Percentiles rank a stretch among this genome's conserved stretches.
phyloP scores from a whole-genome alignment of 2,888 invertebrate genomes.

The Sarcophaga carnaria region DNA sequence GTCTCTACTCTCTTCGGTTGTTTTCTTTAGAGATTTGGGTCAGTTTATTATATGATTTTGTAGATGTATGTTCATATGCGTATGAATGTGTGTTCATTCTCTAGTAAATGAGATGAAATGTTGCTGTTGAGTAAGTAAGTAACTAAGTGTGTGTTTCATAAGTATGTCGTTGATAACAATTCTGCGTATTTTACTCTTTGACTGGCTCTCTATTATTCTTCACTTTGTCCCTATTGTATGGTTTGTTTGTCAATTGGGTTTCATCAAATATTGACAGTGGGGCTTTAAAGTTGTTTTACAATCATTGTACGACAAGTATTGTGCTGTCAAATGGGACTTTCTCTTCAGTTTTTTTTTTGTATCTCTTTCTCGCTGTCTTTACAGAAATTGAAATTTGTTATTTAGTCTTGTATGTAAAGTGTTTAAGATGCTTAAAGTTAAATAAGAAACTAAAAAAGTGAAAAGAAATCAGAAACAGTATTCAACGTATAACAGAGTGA shows the following conservation, averaged over 20 bases:
- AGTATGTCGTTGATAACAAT: slow-evolving; percentile 21
- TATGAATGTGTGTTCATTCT: background rate
- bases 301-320: background rate
- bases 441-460: background rate
- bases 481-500: background rate
- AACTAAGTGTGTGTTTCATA: slow-evolving; percentile 4
- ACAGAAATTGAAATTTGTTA: slow-evolving; percentile 34
- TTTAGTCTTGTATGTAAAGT: slow-evolving; percentile 14
- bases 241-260: slow-evolving; percentile 44
- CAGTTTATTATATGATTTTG: slow-evolving; percentile 52
- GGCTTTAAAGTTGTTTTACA: slow-evolving; percentile 48
- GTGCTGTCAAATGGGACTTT: slow-evolving; percentile 27
- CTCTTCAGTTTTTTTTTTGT: no score
- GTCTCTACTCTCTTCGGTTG: slow-evolving; percentile 34
- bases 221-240: slow-evolving; percentile 29
- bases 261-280: slow-evolving; percentile 53
- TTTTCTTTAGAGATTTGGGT: slow-evolving; percentile 68
- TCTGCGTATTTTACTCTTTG: slow-evolving; percentile 6
- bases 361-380: no score
- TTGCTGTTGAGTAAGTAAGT: background rate
- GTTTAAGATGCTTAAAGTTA: slow-evolving; percentile 42
- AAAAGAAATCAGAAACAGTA: background rate
- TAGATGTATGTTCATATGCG: background rate
- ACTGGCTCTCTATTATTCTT: background rate
- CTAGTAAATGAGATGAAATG: slow-evolving; percentile 1